A percentile compares a stretch with the other conserved stretches of the same genome.
Evolutionary conservation across 2,113 vertebrate species (phyloP).

Genomic region (Oncorhynchus clarkii): DNA sequence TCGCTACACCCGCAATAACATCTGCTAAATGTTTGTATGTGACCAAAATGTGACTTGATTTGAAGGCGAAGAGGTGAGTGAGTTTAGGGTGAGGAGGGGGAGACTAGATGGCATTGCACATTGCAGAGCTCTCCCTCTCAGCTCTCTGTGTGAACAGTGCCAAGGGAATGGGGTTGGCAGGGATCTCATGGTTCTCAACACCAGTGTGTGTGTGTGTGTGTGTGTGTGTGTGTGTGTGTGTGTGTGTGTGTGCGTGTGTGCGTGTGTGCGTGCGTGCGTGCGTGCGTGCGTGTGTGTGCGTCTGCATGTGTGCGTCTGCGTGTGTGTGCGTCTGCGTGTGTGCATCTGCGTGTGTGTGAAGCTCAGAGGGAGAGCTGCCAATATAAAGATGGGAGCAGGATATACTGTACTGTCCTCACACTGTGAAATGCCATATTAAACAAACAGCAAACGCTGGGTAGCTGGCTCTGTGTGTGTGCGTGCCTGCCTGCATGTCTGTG

Average conservation of each 20-base stretch:
- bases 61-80: slow-evolving; percentile 8
- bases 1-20: no score
- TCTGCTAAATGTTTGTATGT: no score
- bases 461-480: slow-evolving; percentile 14
- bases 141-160: slow-evolving; percentile 10
- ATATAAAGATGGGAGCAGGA: slow-evolving; percentile 63
- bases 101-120: slow-evolving; percentile 51
- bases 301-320: not conserved
- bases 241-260: not conserved
- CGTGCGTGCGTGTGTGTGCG: not conserved
- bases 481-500: slow-evolving; percentile 11
- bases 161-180: slow-evolving; percentile 45
- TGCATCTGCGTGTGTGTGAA: not conserved
- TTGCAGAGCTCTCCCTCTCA: slow-evolving; percentile 11
- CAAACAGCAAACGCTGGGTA: slow-evolving; percentile 58
- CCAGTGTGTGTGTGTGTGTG: not conserved
- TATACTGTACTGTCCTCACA: slow-evolving; percentile 53
- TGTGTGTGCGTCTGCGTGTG: not conserved
- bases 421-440: slow-evolving; percentile 63
- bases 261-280: not conserved
- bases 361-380: slow-evolving; percentile 42
- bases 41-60: no score
- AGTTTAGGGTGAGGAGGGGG: slow-evolving; percentile 39
- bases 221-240: slow-evolving; percentile 12
- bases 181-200: not conserved